Percentiles rank a stretch among this genome's conserved stretches.
Conservation (phyloP, 2,113 vertebrate species). For the Cyanoliseus patagonus region DNA sequence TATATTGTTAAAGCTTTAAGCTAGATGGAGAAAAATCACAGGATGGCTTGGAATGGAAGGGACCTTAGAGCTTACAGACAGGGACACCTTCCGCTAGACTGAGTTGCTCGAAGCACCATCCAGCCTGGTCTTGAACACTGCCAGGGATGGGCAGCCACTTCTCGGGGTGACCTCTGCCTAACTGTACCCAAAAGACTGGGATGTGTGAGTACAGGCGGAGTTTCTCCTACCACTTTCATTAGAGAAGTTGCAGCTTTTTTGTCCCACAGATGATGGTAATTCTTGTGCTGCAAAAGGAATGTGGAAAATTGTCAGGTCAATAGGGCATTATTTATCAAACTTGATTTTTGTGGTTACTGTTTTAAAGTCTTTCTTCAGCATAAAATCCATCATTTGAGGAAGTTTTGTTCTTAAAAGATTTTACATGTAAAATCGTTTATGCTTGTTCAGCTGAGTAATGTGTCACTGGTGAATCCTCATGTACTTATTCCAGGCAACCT, state of each 20-base stretch:
- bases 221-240: not conserved
- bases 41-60: not conserved
- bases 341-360: not conserved
- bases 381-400: not conserved
- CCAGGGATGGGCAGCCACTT: not conserved
- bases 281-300: not conserved
- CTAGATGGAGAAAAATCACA: not conserved
- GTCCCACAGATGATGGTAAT: not conserved
- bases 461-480: not conserved
- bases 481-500: not conserved
- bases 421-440: not conserved
- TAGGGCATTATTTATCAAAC: not conserved
- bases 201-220: not conserved
- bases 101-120: not conserved
- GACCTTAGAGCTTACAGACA: not conserved
- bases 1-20: not conserved
- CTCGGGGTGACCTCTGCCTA: rapidly evolving
- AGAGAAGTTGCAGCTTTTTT: not conserved
- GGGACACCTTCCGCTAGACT: not conserved
- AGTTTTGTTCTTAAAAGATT: not conserved
- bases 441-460: not conserved
- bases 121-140: not conserved
- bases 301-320: not conserved
- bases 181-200: not conserved
- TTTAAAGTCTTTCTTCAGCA: not conserved